Conservation (phyloP, 1,140 invertebrate genomes). For the Brachionus rubens region DNA sequence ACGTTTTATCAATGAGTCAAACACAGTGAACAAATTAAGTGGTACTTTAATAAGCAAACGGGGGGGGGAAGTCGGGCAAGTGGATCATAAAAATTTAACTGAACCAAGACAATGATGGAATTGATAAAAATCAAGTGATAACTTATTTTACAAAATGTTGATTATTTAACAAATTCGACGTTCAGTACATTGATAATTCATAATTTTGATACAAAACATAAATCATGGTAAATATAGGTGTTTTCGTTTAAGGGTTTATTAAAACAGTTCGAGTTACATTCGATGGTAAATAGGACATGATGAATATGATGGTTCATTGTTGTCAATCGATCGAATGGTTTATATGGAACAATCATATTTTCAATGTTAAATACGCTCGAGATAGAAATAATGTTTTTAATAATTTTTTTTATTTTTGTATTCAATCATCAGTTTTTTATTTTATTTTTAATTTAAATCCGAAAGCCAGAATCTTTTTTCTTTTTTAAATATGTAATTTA, state of each 20-base stretch:
- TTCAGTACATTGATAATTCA: constrained; percentile 14
- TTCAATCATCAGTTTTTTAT: too few relatives aligned
- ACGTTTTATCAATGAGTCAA: neutral
- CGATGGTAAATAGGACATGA: neutral
- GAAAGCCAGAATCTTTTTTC: too few relatives aligned
- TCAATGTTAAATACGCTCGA: neutral
- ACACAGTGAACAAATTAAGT: constrained; percentile 2
- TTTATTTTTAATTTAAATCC: too few relatives aligned
- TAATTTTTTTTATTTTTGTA: too few relatives aligned
- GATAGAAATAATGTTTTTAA: neutral
- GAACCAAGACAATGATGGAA: neutral
- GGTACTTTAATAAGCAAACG: constrained; percentile 20
- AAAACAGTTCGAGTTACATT: neutral
- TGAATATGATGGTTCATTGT: neutral
- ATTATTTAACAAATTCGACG: constrained; percentile 10
- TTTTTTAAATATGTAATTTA: too few relatives aligned
- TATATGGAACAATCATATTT: constrained; percentile 11
- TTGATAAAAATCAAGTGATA: neutral
- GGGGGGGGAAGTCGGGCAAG: neutral
- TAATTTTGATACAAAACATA: constrained; percentile 1
- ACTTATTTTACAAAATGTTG: constrained; percentile 6
- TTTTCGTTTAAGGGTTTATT: constrained; percentile 17
- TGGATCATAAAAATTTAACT: neutral
- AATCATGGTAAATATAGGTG: constrained; percentile 17
- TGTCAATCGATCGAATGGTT: neutral